phyloP scores from a whole-genome alignment of 2,113 vertebrate genomes.

The Pongo abelii region DNA sequence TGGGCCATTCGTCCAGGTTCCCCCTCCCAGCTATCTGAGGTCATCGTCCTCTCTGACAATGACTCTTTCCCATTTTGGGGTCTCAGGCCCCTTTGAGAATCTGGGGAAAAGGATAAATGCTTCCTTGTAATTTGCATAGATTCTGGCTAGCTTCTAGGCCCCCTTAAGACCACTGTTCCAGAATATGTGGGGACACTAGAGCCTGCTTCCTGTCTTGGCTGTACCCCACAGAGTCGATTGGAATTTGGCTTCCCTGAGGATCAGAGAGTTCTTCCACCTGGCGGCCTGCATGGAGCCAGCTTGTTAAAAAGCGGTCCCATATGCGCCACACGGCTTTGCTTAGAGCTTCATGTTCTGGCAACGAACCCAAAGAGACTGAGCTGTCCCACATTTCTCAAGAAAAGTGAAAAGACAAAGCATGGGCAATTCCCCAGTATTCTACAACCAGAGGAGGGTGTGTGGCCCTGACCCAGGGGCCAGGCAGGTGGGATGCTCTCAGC shows the following conservation, averaged over 20 bases:
- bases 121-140: neutral
- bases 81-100: neutral
- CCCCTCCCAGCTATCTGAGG: neutral
- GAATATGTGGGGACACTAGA: neutral
- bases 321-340: neutral
- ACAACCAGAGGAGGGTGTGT: neutral
- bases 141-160: neutral
- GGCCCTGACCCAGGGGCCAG: neutral
- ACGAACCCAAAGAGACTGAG: constrained; percentile 10
- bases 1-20: neutral
- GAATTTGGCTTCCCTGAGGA: constrained; percentile 18
- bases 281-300: neutral
- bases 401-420: neutral
- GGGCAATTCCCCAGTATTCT: neutral
- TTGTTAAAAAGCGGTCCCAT: neutral
- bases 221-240: neutral
- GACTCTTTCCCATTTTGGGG: neutral
- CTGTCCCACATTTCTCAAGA: constrained; percentile 1
- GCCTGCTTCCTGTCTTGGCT: neutral
- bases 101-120: neutral
- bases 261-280: neutral
- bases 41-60: neutral
- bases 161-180: neutral
- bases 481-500: neutral
- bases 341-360: neutral